A percentile compares a stretch with the other conserved stretches of the same genome.
phyloP scores from a whole-genome alignment of 2,797 vertebrate genomes.

The Ctenosaura bakeri region DNA sequence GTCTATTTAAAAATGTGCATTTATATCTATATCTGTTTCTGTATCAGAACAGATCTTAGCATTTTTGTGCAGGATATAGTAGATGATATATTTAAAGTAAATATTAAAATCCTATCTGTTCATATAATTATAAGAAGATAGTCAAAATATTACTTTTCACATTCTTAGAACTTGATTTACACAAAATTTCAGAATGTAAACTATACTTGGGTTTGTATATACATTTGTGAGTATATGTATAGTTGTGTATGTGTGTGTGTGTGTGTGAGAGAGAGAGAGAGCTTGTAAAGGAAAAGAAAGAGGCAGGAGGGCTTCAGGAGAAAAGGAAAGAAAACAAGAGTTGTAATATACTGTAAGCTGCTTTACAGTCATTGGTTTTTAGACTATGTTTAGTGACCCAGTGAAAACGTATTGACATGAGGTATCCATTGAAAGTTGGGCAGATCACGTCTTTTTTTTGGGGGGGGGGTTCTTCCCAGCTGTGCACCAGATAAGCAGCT shows the following conservation, averaged over 20 bases:
- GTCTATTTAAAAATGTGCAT: slow-evolving; percentile 30
- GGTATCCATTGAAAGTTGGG: not conserved
- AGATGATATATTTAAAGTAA: not conserved
- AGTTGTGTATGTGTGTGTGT: not conserved
- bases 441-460: not conserved
- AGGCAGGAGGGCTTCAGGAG: not conserved
- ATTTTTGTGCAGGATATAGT: not conserved
- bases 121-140: not conserved
- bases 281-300: no score
- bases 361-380: slow-evolving; percentile 1
- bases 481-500: slow-evolving; percentile 18
- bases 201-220: not conserved
- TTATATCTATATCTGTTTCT: not conserved
- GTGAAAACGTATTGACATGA: slow-evolving; percentile 6
- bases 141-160: not conserved
- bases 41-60: not conserved
- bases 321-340: not conserved
- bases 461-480: not conserved
- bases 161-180: not conserved
- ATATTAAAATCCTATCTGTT: not conserved
- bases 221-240: not conserved
- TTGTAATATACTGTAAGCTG: not conserved
- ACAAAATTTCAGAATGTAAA: not conserved
- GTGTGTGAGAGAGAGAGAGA: no score
- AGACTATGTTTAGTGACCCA: slow-evolving; percentile 19